Evolutionary conservation across 2,888 invertebrate genomes (phyloP).

Genomic region (Aleiodes leptofemur): DNA sequence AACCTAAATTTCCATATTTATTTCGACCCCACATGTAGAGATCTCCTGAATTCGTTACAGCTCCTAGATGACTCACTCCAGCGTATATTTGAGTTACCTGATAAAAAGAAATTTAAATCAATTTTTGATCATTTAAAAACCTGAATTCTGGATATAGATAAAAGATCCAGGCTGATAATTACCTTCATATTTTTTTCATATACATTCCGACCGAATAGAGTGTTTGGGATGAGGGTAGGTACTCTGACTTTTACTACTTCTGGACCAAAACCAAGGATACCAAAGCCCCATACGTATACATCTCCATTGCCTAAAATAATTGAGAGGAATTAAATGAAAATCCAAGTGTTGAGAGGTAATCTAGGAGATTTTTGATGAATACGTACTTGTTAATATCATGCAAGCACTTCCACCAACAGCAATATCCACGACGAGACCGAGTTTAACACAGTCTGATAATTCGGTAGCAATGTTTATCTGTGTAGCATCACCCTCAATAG

Average conservation of each 20-base stretch:
- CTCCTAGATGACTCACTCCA: conserved; percentile 87
- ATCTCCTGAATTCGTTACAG: conserved; percentile 88
- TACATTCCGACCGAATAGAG: conserved; percentile 91
- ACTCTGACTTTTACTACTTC: conserved; percentile 80
- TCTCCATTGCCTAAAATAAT: conserved; percentile 83
- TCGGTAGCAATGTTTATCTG: conserved; percentile 86
- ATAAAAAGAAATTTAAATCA: conserved; percentile 2
- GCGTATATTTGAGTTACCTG: conserved; percentile 79
- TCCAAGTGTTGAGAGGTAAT: not conserved
- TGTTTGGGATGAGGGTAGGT: conserved; percentile 86
- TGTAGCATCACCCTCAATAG: conserved; percentile 77
- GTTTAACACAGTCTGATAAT: conserved; percentile 79
- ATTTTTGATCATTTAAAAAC: too few relatives aligned
- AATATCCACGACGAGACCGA: conserved; percentile 87
- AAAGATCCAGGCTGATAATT: conserved; percentile 36
- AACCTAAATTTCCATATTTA: conserved; percentile 87
- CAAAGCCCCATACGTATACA: conserved; percentile 96
- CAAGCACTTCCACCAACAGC: conserved; percentile 93
- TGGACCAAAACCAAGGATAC: conserved; percentile 93
- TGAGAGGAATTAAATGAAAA: not conserved
- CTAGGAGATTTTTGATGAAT: not conserved
- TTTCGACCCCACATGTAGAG: conserved; percentile 96
- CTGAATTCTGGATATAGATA: too few relatives aligned
- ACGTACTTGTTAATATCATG: conserved; percentile 85
- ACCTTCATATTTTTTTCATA: conserved; percentile 82